Base-by-base conservation (phyloP, 2,797 vertebrate genomes). In the Sebastes trivittatus region DNA sequence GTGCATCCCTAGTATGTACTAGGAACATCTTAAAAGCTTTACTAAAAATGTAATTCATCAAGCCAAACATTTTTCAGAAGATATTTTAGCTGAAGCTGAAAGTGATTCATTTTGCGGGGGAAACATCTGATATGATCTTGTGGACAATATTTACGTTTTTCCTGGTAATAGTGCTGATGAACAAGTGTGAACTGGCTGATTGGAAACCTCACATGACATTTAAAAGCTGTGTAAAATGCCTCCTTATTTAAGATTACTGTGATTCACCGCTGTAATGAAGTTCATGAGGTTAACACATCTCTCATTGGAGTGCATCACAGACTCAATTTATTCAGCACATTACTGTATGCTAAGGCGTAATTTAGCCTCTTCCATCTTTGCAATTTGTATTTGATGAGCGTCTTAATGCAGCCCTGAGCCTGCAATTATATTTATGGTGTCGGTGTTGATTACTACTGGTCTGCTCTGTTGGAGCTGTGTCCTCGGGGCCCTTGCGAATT, bases 301-400 rank as follows among this genome's bases (percentile, higher is more conserved):
- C 34, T 82, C 30, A 13, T 22, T 10, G 23, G 55, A 75, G 75
- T 85, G 56, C 27, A 62, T 71, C 38, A 32, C 72, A 60, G 55
- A 16, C 67, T 81, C 70, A 67, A 66, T 89, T 86, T 86, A 81
- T 75, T 86, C 70, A 76, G 66, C 56, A 58, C 81, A 75, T 84
- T 56, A 80, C 70, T 52, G 52, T 55, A 63, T 69, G 42, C 20
- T 56, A 61, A 83, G 59, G 60, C 52, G 55, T 80, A 78, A 87
- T 87, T 86, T 59, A 86, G 75, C 54, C 42, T 79, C 78, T 70
- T 70, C 67, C 72, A 61, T 87, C 79, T 86, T 73, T 77, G 72
- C 82, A 80, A 73, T 90, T 87, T 84, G 76, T 87, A 42, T 83
- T 72, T 92, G 85, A 92, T 84, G 80, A 88, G 80, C 72, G 36